Conservation (phyloP, 2,888 invertebrate genomes). For the Caenorhabditis angaria region DNA sequence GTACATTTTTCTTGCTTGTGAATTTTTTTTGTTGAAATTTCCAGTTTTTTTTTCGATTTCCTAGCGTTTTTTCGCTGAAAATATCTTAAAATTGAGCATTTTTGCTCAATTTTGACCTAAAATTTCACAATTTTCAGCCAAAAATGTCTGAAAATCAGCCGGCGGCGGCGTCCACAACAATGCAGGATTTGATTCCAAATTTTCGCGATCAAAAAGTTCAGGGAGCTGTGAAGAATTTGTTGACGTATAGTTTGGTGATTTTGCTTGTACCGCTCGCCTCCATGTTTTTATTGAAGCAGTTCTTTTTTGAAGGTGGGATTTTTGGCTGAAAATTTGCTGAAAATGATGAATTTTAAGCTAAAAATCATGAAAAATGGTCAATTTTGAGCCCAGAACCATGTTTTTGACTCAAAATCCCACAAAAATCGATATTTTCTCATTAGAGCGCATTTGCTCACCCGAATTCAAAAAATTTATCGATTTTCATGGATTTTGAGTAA, state of each 20-base stretch:
- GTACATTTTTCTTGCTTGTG: neutral
- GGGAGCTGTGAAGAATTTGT: conserved; percentile 66
- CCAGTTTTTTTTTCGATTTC: neutral
- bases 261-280: conserved; percentile 68
- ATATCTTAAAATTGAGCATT: neutral
- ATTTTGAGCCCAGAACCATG: no score
- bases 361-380: no score
- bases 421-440: no score
- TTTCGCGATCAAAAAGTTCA: conserved; percentile 65
- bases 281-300: conserved; percentile 70
- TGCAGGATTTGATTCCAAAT: conserved; percentile 66
- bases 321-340: no score
- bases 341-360: no score
- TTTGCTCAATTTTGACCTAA: no score
- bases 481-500: neutral
- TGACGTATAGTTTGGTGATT: conserved; percentile 67
- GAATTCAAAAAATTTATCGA: no score
- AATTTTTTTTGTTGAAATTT: neutral
- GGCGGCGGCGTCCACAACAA: no score
- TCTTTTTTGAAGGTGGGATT: conserved; percentile 65
- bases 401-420: no score
- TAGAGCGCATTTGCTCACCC: no score
- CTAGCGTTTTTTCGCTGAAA: neutral
- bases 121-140: conserved; percentile 15
- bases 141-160: conserved; percentile 7